Percentiles rank a stretch among this genome's conserved stretches.
Evolutionary conservation across 2,888 invertebrate species (phyloP).

Genomic region (Drosophila anomelani): DNA sequence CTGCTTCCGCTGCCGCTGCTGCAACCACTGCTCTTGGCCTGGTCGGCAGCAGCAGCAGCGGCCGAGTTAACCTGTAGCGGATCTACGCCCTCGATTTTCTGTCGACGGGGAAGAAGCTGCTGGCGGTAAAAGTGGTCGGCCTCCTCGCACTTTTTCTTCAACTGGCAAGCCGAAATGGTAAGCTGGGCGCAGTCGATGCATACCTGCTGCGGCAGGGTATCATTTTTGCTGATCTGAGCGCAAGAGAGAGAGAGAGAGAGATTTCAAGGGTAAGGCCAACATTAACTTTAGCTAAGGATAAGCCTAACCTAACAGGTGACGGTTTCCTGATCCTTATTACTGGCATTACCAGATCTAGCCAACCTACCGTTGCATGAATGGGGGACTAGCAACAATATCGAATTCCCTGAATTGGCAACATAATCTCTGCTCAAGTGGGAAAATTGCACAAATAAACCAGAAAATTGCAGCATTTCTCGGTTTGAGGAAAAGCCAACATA

Average conservation of each 20-base stretch:
- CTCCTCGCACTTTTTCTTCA: slow-evolving; percentile 84
- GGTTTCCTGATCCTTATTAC: neutral
- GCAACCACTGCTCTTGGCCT: slow-evolving; percentile 49
- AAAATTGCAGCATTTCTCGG: slow-evolving; percentile 34
- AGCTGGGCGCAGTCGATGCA: slow-evolving; percentile 83
- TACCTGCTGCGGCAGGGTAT: slow-evolving; percentile 83
- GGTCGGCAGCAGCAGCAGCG: slow-evolving; percentile 20
- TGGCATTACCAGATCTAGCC: slow-evolving; percentile 1
- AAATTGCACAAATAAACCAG: slow-evolving; percentile 41
- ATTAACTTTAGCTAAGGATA: neutral
- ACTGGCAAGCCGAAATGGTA: slow-evolving; percentile 82
- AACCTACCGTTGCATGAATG: no score
- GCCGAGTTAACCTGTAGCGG: slow-evolving; percentile 27
- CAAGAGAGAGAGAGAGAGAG: neutral
- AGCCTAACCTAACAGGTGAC: neutral
- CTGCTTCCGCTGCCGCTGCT: slow-evolving; percentile 39
- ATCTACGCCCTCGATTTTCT: slow-evolving; percentile 74
- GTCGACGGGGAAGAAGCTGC: slow-evolving; percentile 73
- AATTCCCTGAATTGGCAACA: slow-evolving; percentile 42
- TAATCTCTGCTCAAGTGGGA: slow-evolving; percentile 33
- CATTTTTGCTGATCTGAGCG: slow-evolving; percentile 81
- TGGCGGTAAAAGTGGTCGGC: slow-evolving; percentile 84
- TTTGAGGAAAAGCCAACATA: slow-evolving; percentile 25
- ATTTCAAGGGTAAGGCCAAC: no score
- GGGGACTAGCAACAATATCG: neutral